A percentile compares a stretch with the other conserved stretches of the same genome.
Evolutionary conservation across 2,888 invertebrate genomes (phyloP).

Genomic region (Druceiella hillmani): DNA sequence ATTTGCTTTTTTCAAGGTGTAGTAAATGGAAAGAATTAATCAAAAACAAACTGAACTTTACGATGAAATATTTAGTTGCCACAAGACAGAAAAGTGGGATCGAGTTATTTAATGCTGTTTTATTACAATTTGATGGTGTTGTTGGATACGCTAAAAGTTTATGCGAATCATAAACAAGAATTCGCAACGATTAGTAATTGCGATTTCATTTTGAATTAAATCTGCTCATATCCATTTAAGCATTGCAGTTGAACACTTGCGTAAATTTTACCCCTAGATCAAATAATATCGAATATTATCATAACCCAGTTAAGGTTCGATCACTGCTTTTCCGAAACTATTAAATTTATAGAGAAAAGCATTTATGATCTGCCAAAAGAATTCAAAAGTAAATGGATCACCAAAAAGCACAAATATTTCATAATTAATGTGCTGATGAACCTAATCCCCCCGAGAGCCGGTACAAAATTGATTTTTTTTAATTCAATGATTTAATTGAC

Average conservation of each 20-base stretch:
- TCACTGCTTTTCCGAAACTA: not conserved
- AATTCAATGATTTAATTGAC: too few relatives aligned
- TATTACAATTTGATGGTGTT: not conserved
- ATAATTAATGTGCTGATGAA: too few relatives aligned
- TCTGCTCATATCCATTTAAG: not conserved
- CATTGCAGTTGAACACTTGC: slow-evolving; percentile 1
- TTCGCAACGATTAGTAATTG: not conserved
- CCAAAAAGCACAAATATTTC: too few relatives aligned
- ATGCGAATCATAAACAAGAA: not conserved
- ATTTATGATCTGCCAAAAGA: too few relatives aligned
- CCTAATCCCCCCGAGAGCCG: too few relatives aligned
- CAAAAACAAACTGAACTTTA: not conserved
- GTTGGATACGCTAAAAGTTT: not conserved
- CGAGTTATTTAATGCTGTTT: not conserved
- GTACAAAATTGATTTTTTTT: too few relatives aligned
- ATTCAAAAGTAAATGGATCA: not conserved
- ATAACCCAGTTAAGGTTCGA: too few relatives aligned
- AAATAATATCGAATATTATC: too few relatives aligned
- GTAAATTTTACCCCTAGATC: not conserved
- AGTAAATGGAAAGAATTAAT: not conserved
- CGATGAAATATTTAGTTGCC: not conserved
- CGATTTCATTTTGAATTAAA: too few relatives aligned
- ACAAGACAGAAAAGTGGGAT: slow-evolving; percentile 1
- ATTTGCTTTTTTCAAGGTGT: not conserved
- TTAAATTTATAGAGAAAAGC: not conserved